Base-by-base conservation (phyloP, 2,113 vertebrate species). In the Sclerurus mexicanus region DNA sequence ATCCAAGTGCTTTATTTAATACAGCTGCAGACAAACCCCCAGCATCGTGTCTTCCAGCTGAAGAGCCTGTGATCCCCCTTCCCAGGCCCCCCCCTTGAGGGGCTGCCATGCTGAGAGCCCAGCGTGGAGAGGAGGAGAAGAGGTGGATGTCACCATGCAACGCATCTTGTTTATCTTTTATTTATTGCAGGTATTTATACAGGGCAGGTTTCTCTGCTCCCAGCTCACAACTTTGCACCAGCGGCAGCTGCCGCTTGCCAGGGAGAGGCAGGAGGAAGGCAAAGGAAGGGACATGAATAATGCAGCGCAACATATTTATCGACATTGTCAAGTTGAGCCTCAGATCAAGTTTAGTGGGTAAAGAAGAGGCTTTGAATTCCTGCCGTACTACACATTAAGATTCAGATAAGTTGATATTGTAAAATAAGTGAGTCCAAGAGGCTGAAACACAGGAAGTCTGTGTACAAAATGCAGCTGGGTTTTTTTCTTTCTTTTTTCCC, bases 1-100 rank as follows among this genome's bases (percentile, higher is more conserved):
- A 94, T 86, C 96, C 96, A 94, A 96, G 76, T 63, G 68, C 60
- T 88, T 98, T 96, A 97, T 97, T 98, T 81, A 96, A 96, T 95
- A 71, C 97, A 97, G 96, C 97, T 97, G 96, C 96, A 96, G 81
- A 87, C 90, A 87, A 77, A 92, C 82, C 81, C 69, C 81, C 74
- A 84, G 67, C 19, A 9, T 44, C 90, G 93, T 95, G 86, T 39
- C 84, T 97, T 94, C 78, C 87, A 96, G 77, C 94, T 98, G 93
- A 92, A 81, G 62, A 93, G 68, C 49, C n/a, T 85, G 89, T 21
- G 14, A 56, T 13, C 67, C 87, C 87, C 53, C 30, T 91, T 66
- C 39, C 49, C 56, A 37, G 69, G 16, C 31, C 31, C 55, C 44
- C 17, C 55, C 82, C 2, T 21, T 31, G 2, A 40, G 53, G 1